phyloP scores from a whole-genome alignment of 1,140 invertebrate species.

The Drosophila pseudoobscura region DNA sequence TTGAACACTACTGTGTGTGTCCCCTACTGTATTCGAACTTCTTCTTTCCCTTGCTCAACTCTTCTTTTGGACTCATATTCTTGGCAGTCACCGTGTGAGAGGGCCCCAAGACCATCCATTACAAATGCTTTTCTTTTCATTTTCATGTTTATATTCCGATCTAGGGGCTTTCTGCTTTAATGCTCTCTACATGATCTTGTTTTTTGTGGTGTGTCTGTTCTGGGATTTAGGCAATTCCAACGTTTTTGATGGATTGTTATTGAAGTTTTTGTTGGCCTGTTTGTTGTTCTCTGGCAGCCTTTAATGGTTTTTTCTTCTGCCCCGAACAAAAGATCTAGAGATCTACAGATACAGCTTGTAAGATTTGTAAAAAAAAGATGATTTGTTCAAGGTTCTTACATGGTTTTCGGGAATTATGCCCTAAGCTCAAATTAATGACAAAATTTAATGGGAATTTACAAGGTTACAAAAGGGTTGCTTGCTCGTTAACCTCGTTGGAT shows the following conservation, averaged over 20 bases:
- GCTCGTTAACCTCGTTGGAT: not conserved
- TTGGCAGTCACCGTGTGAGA: constrained; percentile 6
- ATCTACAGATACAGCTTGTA: constrained; percentile 27
- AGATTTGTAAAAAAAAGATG: constrained; percentile 30
- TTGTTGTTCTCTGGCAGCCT: constrained; percentile 27
- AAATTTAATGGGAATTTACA: constrained; percentile 4
- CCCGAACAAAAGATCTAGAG: constrained; percentile 49
- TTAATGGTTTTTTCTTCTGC: constrained; percentile 44
- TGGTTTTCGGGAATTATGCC: constrained; percentile 16
- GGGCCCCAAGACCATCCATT: constrained; percentile 44
- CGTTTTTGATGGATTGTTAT: constrained; percentile 71
- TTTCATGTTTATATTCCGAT: constrained; percentile 65
- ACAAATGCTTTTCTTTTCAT: constrained; percentile 69
- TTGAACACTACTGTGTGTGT: not conserved
- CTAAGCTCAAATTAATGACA: constrained; percentile 18
- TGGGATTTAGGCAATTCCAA: constrained; percentile 62
- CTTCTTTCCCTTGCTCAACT: constrained; percentile 18
- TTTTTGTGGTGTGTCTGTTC: constrained; percentile 29
- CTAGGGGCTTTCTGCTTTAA: constrained; percentile 43
- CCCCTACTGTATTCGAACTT: not conserved
- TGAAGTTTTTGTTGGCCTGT: constrained; percentile 40
- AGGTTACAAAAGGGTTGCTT: constrained; percentile 3
- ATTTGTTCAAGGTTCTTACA: constrained; percentile 45
- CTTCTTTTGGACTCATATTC: constrained; percentile 8
- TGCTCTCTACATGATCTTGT: constrained; percentile 69